These are phyloP conservation scores for Celastrina argiolus DNA, from an alignment of 2,888 invertebrate species.

Conservation along the genomic window DNA sequence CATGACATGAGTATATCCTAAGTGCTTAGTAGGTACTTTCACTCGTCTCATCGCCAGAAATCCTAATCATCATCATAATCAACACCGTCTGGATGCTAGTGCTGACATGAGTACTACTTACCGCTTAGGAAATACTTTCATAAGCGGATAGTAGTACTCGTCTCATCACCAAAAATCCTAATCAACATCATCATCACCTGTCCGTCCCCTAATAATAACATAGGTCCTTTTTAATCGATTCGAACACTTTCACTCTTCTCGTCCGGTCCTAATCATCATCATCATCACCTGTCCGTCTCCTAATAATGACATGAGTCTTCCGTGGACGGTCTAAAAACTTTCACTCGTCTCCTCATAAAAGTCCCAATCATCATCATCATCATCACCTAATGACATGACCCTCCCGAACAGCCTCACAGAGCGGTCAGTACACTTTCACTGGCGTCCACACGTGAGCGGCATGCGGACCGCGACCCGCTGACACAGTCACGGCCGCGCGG, in stretches of 20 bases:
- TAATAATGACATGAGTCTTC: background rate
- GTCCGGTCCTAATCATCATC: slow-evolving; percentile 37
- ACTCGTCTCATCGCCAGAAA: background rate
- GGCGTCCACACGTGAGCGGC: background rate
- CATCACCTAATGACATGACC: background rate
- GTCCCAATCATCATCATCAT: background rate
- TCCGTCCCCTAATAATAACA: too few relatives aligned
- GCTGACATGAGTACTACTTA: too few relatives aligned
- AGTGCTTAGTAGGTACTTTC: background rate
- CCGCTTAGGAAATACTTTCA: too few relatives aligned
- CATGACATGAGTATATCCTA: background rate
- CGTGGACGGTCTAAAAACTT: background rate
- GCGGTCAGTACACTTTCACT: slow-evolving; percentile 18
- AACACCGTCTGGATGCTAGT: slow-evolving; percentile 33
- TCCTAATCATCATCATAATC: slow-evolving; percentile 38
- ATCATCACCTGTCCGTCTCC: background rate
- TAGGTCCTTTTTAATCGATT: too few relatives aligned
- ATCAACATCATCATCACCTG: background rate
- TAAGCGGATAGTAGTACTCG: too few relatives aligned
- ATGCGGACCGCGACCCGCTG: slow-evolving; percentile 43
- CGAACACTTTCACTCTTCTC: too few relatives aligned
- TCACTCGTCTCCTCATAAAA: background rate
- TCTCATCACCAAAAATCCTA: slow-evolving; percentile 50
- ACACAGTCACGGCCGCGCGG: slow-evolving; percentile 61
- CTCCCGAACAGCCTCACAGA: background rate